Evolutionary conservation across 1,140 invertebrate species (phyloP).

Genomic region (Tetranychus urticae): DNA sequence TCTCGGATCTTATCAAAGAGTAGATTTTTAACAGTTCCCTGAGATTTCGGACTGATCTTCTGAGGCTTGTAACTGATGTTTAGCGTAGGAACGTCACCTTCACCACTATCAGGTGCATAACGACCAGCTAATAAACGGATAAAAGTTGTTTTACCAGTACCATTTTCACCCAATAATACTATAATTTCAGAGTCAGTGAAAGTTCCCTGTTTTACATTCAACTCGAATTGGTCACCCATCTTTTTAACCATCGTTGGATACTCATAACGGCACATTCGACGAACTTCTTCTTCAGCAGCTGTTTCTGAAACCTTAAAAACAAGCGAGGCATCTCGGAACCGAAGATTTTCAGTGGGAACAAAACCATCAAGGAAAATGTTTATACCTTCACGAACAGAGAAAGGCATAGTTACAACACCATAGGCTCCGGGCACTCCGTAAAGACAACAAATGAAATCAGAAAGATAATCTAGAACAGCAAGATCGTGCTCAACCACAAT

Average conservation of each 20-base stretch:
- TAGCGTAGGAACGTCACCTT: constrained; percentile 62
- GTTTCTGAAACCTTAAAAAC: constrained; percentile 97
- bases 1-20: constrained; percentile 90
- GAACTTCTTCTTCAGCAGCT: constrained; percentile 86
- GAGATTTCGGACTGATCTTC: constrained; percentile 94
- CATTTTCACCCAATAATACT: constrained; percentile 94
- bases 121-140: constrained; percentile 94
- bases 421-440: constrained; percentile 97
- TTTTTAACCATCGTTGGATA: constrained; percentile 53
- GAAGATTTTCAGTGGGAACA: constrained; percentile 94
- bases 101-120: constrained; percentile 66
- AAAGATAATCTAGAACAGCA: constrained; percentile 93
- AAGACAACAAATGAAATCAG: constrained; percentile 94
- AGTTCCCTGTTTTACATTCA: constrained; percentile 61
- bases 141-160: constrained; percentile 97
- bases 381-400: constrained; percentile 95
- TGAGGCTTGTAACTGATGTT: constrained; percentile 99
- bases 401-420: constrained; percentile 98
- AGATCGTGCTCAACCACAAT: constrained; percentile 99
- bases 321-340: constrained; percentile 85
- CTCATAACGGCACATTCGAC: constrained; percentile 82
- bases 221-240: constrained; percentile 53
- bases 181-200: constrained; percentile 99
- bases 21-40: constrained; percentile 68
- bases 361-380: constrained; percentile 99